These are phyloP conservation scores for Pantherophis alleghaniensis DNA, from an alignment of 2,797 vertebrate species.

Conservation along the genomic window DNA sequence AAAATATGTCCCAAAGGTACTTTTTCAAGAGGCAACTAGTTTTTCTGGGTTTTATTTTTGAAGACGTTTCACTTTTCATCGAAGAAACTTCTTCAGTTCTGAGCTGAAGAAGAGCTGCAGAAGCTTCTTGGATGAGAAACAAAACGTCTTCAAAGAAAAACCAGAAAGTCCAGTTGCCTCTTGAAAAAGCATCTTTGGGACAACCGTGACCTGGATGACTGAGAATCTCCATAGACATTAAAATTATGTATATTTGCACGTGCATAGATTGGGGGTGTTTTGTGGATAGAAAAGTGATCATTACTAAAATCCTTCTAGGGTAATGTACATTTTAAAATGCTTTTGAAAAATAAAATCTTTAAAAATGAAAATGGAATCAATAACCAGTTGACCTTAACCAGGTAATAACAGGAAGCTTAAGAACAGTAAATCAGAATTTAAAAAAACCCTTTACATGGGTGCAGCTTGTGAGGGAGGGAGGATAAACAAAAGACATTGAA, in stretches of 20 bases:
- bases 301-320: neutral
- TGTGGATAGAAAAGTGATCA: neutral
- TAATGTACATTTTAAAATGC: neutral
- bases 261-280: neutral
- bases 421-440: neutral
- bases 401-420: neutral
- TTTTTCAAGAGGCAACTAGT: neutral
- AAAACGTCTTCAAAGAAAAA: neutral
- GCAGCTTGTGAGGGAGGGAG: neutral
- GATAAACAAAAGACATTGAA: neutral
- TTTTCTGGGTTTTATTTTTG: neutral
- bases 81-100: too few relatives aligned
- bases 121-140: neutral
- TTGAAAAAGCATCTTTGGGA: too few relatives aligned
- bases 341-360: neutral
- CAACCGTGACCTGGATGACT: neutral
- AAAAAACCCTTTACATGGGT: neutral
- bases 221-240: neutral
- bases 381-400: neutral
- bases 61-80: neutral
- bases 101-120: too few relatives aligned
- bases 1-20: neutral
- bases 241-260: neutral
- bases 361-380: neutral
- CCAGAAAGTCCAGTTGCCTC: neutral